Conservation (phyloP, 2,113 vertebrate genomes). For the Hoplias malabaricus region DNA sequence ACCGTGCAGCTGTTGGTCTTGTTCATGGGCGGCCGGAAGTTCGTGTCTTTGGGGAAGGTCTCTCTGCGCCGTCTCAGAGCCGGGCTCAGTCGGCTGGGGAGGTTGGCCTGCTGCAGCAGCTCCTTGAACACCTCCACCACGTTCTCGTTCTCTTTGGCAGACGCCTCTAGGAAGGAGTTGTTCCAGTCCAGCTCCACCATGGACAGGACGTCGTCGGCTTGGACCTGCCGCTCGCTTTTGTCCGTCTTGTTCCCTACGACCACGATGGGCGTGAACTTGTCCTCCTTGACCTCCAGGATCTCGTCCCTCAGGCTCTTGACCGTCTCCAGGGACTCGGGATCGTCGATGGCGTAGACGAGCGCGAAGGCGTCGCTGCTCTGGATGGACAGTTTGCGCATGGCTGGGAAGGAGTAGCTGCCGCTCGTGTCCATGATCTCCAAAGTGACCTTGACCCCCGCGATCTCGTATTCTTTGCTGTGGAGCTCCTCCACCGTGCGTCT, state of each 20-base stretch:
- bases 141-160: slow-evolving; percentile 85
- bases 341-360: slow-evolving; percentile 84
- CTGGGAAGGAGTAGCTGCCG: slow-evolving; percentile 90
- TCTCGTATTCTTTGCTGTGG: slow-evolving; percentile 86
- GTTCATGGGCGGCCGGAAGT: slow-evolving; percentile 85
- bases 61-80: slow-evolving; percentile 82
- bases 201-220: slow-evolving; percentile 73
- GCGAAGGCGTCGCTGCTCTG: slow-evolving; percentile 87
- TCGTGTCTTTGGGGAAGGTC: slow-evolving; percentile 81
- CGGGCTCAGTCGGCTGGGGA: slow-evolving; percentile 83
- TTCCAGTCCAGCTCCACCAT: slow-evolving; percentile 90
- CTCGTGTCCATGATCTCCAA: slow-evolving; percentile 91
- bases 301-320: slow-evolving; percentile 84
- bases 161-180: slow-evolving; percentile 83
- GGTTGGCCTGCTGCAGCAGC: slow-evolving; percentile 83
- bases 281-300: slow-evolving; percentile 88
- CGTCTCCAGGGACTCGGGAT: slow-evolving; percentile 83
- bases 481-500: slow-evolving; percentile 89
- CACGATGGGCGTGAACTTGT: slow-evolving; percentile 84
- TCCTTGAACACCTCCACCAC: slow-evolving; percentile 87
- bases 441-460: slow-evolving; percentile 78
- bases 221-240: slow-evolving; percentile 71
- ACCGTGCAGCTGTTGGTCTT: slow-evolving; percentile 90
- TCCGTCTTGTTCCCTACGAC: slow-evolving; percentile 90
- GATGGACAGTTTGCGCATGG: slow-evolving; percentile 91